Evolutionary conservation across 2,113 vertebrate species (phyloP), one percentile per base, ranked within the genome.

Genomic region (Notechis scutatus): DNA sequence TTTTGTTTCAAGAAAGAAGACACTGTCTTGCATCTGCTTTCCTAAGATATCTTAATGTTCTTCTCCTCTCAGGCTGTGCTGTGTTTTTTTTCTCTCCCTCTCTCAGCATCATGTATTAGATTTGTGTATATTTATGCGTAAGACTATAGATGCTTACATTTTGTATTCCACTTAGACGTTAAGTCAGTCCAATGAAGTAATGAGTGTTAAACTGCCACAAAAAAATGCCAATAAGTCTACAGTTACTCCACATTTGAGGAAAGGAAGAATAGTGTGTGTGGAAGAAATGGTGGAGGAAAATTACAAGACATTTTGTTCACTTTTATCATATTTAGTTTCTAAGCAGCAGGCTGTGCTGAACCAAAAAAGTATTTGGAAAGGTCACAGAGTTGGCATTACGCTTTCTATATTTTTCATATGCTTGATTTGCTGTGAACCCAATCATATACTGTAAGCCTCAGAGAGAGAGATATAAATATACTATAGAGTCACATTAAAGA

Each of bases 361-460:
- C 45, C 24, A 24, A 50, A 87, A 4, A 21, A 54, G 47, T n/a
- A 89, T 89, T 92, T 64, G 81, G 91, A 50, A 74, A 93, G 85
- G 89, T 93, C 89, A 23, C 85, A 7, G 2, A 34, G 5, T 3
- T 50, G 1, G 18, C 85, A 47, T 52, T 85, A 52, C 42, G 47
- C 11, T 94, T 93, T 91, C 24, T 9, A 87, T 9, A 0, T 3
- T 74, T 0, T 88, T 95, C 94, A 93, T 21, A 1, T 90, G 3
- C 7, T 52, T 21, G 29, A 0, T 93, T 95, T 95, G 90, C 45
- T 54, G 61, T 21, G 20, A 91, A 86, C 92, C 93, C 57, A 93
- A 81, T 81, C 47, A 64, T 20, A 85, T 69, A 34, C 64, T 69
- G 29, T n/a, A 89, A 93, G 34, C 85, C 29, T 89, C 5, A 93